Evolutionary conservation across 2,797 vertebrate species (phyloP).

Genomic region (Pangasius macronema): DNA sequence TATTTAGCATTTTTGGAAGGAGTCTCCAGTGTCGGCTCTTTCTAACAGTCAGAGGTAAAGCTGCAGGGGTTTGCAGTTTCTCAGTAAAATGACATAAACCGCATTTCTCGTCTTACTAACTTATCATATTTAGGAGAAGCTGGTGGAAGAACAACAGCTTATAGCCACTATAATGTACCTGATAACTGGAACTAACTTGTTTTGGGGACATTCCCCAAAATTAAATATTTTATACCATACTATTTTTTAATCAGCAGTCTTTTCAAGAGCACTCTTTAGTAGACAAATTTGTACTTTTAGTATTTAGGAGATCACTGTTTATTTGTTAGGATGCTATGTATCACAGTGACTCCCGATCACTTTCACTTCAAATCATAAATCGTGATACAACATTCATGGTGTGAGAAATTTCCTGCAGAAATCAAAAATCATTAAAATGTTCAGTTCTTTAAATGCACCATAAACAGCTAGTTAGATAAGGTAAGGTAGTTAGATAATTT

Average conservation of each 20-base stretch:
- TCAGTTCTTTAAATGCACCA: background rate
- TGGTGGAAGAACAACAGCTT: background rate
- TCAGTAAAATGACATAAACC: background rate
- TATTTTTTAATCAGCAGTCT: background rate
- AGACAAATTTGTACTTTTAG: background rate
- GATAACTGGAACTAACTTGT: background rate
- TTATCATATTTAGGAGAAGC: background rate
- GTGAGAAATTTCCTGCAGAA: background rate
- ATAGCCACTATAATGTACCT: background rate
- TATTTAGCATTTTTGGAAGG: background rate
- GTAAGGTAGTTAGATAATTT: background rate
- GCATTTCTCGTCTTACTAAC: background rate
- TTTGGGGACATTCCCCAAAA: background rate
- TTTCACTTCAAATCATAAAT: background rate
- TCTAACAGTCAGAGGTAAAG: background rate
- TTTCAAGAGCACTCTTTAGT: background rate
- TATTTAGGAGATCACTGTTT: background rate
- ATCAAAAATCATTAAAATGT: background rate
- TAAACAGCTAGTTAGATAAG: background rate
- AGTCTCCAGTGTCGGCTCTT: background rate
- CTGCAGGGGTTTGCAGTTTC: background rate
- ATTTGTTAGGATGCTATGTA: background rate
- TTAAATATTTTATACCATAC: background rate
- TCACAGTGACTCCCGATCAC: background rate
- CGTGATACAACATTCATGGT: background rate